Percentiles rank a stretch among this genome's conserved stretches.
phyloP scores from a whole-genome alignment of 2,888 invertebrate genomes.

The Trimorus sp. region DNA sequence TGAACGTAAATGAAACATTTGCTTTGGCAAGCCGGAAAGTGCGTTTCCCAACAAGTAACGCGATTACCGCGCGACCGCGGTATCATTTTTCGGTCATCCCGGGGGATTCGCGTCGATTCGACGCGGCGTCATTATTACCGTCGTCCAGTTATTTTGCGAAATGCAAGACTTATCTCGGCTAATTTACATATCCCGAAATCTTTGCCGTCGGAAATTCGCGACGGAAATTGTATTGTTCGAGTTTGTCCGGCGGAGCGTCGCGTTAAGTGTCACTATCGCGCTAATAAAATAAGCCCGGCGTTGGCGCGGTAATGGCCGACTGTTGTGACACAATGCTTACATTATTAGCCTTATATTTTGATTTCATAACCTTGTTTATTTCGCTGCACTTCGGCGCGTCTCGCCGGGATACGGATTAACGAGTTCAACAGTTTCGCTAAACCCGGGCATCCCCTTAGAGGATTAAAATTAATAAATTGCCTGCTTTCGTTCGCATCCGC shows the following conservation, averaged over 20 bases:
- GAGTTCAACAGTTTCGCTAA: conserved; percentile 34
- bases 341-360: conserved; percentile 48
- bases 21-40: too few relatives aligned
- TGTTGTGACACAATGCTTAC: conserved; percentile 45
- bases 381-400: conserved; percentile 7
- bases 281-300: conserved; percentile 43
- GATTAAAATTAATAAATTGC: conserved; percentile 40
- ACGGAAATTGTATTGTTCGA: conserved; percentile 35
- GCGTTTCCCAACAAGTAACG: too few relatives aligned
- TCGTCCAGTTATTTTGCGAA: conserved; percentile 10
- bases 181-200: conserved; percentile 40
- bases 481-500: neutral
- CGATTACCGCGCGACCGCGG: too few relatives aligned
- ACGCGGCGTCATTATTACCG: too few relatives aligned
- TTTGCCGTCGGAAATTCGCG: conserved; percentile 33
- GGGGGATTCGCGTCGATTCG: too few relatives aligned
- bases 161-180: conserved; percentile 16
- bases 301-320: conserved; percentile 37
- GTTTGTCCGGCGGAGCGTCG: conserved; percentile 32
- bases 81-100: too few relatives aligned
- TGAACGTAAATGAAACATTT: too few relatives aligned
- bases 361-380: conserved; percentile 43
- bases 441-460: conserved; percentile 22
- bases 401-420: conserved; percentile 22
- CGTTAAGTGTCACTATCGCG: conserved; percentile 39